Percentiles rank a stretch among this genome's conserved stretches.
These are phyloP conservation scores for Pyrrhura leucotis DNA, from an alignment of 2,797 vertebrate species.

Conservation along the genomic window DNA sequence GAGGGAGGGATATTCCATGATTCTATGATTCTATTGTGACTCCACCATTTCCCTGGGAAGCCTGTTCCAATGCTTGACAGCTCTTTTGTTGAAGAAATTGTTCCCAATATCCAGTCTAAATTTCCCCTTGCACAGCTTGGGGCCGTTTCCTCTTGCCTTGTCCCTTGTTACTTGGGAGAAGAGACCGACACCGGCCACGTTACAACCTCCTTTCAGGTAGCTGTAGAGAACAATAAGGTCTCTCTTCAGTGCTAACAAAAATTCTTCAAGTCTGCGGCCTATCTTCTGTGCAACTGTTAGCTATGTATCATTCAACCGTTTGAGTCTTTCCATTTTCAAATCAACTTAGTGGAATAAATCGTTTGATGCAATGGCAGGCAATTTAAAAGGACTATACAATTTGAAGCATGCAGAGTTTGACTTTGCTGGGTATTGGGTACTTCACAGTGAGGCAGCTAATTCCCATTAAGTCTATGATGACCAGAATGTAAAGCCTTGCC, in stretches of 20 bases:
- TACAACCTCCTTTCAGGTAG: background rate
- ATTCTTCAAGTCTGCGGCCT: background rate
- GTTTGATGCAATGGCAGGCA: background rate
- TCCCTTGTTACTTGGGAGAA: background rate
- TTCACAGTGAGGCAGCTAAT: background rate
- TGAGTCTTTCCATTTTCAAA: background rate
- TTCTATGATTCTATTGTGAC: background rate
- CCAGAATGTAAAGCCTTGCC: background rate
- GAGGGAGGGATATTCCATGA: background rate
- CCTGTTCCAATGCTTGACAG: background rate
- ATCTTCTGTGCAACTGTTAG: background rate
- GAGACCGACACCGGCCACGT: background rate
- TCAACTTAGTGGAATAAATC: background rate
- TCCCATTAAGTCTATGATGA: background rate
- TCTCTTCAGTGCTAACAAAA: background rate
- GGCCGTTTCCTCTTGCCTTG: background rate
- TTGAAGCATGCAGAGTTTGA: background rate
- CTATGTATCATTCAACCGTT: background rate
- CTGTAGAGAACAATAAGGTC: background rate
- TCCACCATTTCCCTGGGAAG: background rate
- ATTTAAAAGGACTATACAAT: background rate
- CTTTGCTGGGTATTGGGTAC: background rate
- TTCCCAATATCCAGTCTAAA: background rate
- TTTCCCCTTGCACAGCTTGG: background rate
- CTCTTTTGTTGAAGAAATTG: background rate